Evolutionary conservation across 2,888 invertebrate species (phyloP).

Genomic region (Leptopilina myrica): DNA sequence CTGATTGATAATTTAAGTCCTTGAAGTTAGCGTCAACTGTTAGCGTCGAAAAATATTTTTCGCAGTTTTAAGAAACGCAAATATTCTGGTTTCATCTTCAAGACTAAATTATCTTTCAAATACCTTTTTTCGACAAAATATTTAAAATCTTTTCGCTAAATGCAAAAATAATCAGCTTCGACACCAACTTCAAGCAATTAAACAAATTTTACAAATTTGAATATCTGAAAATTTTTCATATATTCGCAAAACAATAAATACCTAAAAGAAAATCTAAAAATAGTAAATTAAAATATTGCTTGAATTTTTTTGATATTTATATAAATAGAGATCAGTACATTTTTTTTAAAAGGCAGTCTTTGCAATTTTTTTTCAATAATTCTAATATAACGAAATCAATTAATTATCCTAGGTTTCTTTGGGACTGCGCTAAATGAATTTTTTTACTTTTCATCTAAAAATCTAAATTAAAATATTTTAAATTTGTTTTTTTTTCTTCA

Average conservation of each 20-base stretch:
- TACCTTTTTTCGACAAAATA: too few relatives aligned
- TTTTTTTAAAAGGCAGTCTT: conserved; percentile 31
- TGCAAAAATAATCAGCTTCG: too few relatives aligned
- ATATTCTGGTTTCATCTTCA: too few relatives aligned
- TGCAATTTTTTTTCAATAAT: background rate
- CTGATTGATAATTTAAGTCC: too few relatives aligned
- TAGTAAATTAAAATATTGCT: conserved; percentile 7
- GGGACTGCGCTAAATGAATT: conserved; percentile 25
- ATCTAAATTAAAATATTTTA: conserved; percentile 18
- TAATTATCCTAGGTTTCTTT: conserved; percentile 35
- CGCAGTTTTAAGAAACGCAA: too few relatives aligned
- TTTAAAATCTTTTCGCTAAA: too few relatives aligned
- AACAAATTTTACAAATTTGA: background rate
- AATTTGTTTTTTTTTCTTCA: background rate
- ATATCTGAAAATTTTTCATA: too few relatives aligned
- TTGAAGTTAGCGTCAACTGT: too few relatives aligned
- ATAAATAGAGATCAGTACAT: conserved; percentile 16
- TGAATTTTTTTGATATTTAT: conserved; percentile 7
- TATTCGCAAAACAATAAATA: background rate
- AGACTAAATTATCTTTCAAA: too few relatives aligned
- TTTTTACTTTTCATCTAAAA: conserved; percentile 14
- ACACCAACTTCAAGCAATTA: too few relatives aligned
- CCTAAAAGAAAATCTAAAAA: background rate
- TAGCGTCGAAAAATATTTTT: too few relatives aligned
- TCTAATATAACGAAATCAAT: conserved; percentile 13